Evolutionary conservation across 1,140 invertebrate genomes (phyloP).

Genomic region (Drosophila paulistorum): DNA sequence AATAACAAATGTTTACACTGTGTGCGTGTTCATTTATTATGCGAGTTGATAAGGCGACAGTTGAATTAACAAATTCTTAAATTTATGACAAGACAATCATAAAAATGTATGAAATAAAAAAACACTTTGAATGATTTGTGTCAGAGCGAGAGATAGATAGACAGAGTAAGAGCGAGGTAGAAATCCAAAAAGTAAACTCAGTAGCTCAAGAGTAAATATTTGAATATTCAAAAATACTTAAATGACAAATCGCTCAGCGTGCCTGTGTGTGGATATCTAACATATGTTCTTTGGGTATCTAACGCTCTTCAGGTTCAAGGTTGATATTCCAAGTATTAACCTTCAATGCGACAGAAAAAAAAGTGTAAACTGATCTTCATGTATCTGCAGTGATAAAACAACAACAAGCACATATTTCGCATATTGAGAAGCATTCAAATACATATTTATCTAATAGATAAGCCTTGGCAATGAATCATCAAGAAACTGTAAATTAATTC

Average conservation of each 20-base stretch:
- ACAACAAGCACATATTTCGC: neutral
- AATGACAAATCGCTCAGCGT: conserved; percentile 1
- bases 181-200: conserved; percentile 25
- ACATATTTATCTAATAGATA: neutral
- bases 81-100: conserved; percentile 14
- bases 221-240: conserved; percentile 4
- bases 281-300: neutral
- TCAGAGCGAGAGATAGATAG: neutral
- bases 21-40: neutral
- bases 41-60: conserved; percentile 18
- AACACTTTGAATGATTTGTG: conserved; percentile 3
- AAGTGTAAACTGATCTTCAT: neutral
- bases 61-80: conserved; percentile 20
- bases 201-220: conserved; percentile 3
- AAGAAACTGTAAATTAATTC: conserved; percentile 1
- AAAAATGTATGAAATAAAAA: conserved; percentile 5
- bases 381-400: conserved; percentile 2
- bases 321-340: neutral
- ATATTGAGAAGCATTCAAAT: neutral
- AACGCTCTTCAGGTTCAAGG: neutral
- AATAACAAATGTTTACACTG: neutral
- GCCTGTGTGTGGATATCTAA: neutral
- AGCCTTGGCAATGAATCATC: neutral
- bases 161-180: conserved; percentile 32
- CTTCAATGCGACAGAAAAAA: conserved; percentile 4